Evolutionary conservation across 1,140 invertebrate species (phyloP), one percentile per base, ranked within the genome.

Genomic region (Zaprionus inermis): DNA sequence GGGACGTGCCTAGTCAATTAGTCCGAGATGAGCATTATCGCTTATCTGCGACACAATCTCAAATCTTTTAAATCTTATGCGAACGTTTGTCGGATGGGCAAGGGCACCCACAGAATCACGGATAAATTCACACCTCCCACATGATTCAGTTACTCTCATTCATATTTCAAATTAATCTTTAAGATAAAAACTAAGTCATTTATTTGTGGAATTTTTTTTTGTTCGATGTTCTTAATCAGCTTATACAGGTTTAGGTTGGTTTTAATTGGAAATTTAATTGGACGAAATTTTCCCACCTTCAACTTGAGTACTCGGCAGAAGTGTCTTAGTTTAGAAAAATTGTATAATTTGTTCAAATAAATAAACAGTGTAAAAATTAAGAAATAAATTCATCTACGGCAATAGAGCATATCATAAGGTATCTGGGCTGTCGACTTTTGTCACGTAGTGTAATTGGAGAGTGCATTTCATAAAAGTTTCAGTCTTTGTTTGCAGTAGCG

Each of bases 31-130:
- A 36, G 30, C 49, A 60, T 24, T 44, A 64, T 22, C 28, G 56
- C 64, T 76, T 85, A 86, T 85, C 71, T 57, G 54, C 49, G 44
- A 76, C 69, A 36, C 69, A 36, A 68, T 55, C 59, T 79, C 76
- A 73, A 82, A 86, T 82, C 76, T 88, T 66, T 34, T 64, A 82
- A 88, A 79, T 85, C 83, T 71, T 71, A 66, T 85, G 64, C 74
- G 51, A 52, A 46, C 56, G 55, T 46, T 38, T 55, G 68, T 64
- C 64, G 70, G 63, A 75, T 81, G 49, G 69, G 24, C 5, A 41
- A 41, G 12, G n/a, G 49, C 71, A 66, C 20, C 56, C 72, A 69
- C 75, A 36, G 57, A 60, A 67, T 58, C 12, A 54, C 34, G 54
- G 36, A 57, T 56, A 66, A 51, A 54, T 52, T 38, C 58, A 64